These are phyloP conservation scores for Trialeurodes vaporariorum DNA, from an alignment of 1,140 invertebrate genomes.

Conservation along the genomic window DNA sequence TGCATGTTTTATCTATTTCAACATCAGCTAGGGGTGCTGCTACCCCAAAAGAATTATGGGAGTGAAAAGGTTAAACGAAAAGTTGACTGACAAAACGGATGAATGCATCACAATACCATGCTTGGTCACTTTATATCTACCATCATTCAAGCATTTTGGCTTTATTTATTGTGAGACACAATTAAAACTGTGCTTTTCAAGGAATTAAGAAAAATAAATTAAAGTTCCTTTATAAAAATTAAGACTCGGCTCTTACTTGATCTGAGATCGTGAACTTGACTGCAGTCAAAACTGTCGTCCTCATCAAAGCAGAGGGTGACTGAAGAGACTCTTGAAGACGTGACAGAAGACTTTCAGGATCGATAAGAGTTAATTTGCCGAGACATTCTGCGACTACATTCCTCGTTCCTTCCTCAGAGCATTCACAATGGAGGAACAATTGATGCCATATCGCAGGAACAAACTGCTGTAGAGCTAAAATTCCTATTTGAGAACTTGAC, in stretches of 20 bases:
- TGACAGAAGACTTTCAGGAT: conserved; percentile 70
- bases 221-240: no score
- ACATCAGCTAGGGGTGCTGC: no score
- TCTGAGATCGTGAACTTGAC: conserved; percentile 98
- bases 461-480: conserved; percentile 69
- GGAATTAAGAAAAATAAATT: no score
- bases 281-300: conserved; percentile 94
- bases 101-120: neutral
- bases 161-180: neutral
- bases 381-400: conserved; percentile 98
- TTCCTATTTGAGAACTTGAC: conserved; percentile 58
- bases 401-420: conserved; percentile 89
- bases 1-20: no score
- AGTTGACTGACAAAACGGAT: no score
- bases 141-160: neutral
- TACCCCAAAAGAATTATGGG: no score
- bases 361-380: conserved; percentile 91
- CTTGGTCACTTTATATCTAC: neutral
- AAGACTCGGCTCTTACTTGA: no score
- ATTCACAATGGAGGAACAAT: conserved; percentile 88
- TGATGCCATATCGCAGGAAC: conserved; percentile 80
- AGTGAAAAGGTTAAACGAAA: no score
- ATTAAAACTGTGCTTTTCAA: neutral
- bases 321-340: conserved; percentile 63
- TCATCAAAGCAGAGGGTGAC: conserved; percentile 70